Evolutionary conservation across 2,888 invertebrate genomes (phyloP), one percentile per base, ranked within the genome.

Genomic region (Ashinkailepas kermadecensis): DNA sequence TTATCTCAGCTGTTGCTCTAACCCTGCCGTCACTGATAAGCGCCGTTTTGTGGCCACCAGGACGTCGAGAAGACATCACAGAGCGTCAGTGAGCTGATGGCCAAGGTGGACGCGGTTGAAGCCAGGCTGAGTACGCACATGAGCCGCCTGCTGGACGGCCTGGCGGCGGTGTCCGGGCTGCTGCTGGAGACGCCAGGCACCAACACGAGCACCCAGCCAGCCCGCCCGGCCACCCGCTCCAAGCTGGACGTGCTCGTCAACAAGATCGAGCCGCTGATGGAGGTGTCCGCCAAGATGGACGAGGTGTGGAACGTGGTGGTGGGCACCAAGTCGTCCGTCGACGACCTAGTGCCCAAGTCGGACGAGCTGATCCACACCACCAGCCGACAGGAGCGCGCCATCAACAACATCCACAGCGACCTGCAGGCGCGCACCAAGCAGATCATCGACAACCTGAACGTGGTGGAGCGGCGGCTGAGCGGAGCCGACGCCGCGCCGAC

Each of bases 291-390:
- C 86, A 95, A 95, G 88, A 95, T 95, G 94, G 95, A 95, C 85
- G 94, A 95, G 88, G 94, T 95, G 8, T 95, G 95, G 95, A 93
- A 94, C 86, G 94, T 95, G 9, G 94, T 95, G 18, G 94, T 95
- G 0, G 95, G 95, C 21, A 95, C 95, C 7, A 95, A 95, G 86
- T 94, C 93, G 85, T 94, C 94, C 0, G 94, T 95, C 0, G 95
- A 95, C 87, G 92, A 94, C 87, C 89, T 95, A 81, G 91, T 95
- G 67, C 95, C 95, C 1, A 95, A 95, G 88, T 95, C 95, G 0
- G 94, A 95, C 86, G 94, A 94, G 85, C 88, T 95, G 10, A 88
- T 95, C 21, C 93, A 94, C 0, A 95, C 95, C 87, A 95, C 94
- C 0, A 94, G 95, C 86, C 89, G 95, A 3, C 95, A 95, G 86